phyloP scores from a whole-genome alignment of 1,140 invertebrate species.

The Catajapyx aquilonaris region DNA sequence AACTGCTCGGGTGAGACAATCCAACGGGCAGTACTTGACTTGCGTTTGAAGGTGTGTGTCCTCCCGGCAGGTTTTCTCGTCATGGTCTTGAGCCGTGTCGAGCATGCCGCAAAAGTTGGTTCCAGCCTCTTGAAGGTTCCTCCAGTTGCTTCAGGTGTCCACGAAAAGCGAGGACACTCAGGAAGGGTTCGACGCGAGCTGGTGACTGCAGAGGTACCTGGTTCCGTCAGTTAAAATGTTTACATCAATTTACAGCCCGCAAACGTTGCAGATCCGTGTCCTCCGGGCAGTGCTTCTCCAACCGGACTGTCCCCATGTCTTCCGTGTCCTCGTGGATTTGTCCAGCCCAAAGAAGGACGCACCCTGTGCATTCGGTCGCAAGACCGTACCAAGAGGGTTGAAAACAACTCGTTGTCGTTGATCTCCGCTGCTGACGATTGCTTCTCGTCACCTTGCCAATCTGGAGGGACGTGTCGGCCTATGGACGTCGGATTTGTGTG shows the following conservation, averaged over 20 bases:
- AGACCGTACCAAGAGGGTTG: too few relatives aligned
- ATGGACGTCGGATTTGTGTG: constrained; percentile 15
- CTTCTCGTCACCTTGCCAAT: constrained; percentile 13
- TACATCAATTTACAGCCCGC: constrained; percentile 15
- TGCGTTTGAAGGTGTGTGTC: too few relatives aligned
- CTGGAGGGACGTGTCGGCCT: constrained; percentile 12
- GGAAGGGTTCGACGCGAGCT: constrained; percentile 21
- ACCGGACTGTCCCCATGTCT: constrained; percentile 26
- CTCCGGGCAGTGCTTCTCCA: constrained; percentile 21
- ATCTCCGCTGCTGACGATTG: constrained; percentile 14
- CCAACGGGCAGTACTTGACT: not conserved
- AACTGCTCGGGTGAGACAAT: constrained; percentile 34
- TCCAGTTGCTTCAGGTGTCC: constrained; percentile 31
- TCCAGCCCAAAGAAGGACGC: constrained; percentile 21
- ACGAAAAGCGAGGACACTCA: constrained; percentile 27
- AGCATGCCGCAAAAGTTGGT: constrained; percentile 34
- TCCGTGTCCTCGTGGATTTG: constrained; percentile 24
- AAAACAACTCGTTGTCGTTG: too few relatives aligned
- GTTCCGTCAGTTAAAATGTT: constrained; percentile 16
- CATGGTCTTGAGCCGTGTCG: constrained; percentile 31
- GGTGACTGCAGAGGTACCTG: constrained; percentile 26
- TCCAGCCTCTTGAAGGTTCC: constrained; percentile 34
- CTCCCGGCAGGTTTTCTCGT: constrained; percentile 26
- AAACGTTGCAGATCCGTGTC: constrained; percentile 21
- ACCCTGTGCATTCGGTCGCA: constrained; percentile 23